These are phyloP conservation scores for Chloroclystis v-ata DNA, from an alignment of 2,888 invertebrate species.

Conservation along the genomic window DNA sequence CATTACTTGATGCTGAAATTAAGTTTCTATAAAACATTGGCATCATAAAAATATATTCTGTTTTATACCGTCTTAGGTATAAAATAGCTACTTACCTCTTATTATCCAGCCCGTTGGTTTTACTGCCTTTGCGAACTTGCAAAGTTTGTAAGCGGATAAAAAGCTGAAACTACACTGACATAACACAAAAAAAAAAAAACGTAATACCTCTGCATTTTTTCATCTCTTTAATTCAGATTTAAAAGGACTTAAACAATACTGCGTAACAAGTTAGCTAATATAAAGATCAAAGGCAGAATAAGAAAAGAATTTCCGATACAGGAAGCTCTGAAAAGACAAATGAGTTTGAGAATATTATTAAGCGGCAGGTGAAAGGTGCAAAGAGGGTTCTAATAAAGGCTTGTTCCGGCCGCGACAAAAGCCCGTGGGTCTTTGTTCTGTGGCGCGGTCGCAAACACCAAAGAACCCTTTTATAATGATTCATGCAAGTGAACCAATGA, in stretches of 20 bases:
- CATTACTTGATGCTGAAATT: no score
- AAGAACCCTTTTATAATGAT: constrained; percentile 42
- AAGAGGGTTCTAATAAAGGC: constrained; percentile 55
- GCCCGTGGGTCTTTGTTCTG: constrained; percentile 44
- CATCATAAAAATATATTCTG: no score
- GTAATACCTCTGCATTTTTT: no score
- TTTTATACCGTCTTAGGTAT: no score
- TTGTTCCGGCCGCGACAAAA: constrained; percentile 50
- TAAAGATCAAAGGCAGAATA: constrained; percentile 3
- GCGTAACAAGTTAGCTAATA: no score
- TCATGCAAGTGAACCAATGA: constrained; percentile 20
- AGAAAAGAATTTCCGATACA: constrained; percentile 6
- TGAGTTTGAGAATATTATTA: constrained; percentile 41
- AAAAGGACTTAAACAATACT: no score
- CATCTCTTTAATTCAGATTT: no score
- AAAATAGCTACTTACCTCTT: no score
- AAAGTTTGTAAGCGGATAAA: constrained; percentile 19
- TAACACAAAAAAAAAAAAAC: no score
- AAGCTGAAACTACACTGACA: constrained; percentile 7
- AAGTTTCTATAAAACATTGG: no score
- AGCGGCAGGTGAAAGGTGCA: constrained; percentile 43
- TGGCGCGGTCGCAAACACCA: constrained; percentile 37
- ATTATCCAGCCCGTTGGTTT: constrained; percentile 17
- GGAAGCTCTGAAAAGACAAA: constrained; percentile 12
- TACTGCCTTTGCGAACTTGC: constrained; percentile 17